Evolutionary conservation across 1,140 invertebrate species (phyloP).

Genomic region (Drosophila bifasciata): DNA sequence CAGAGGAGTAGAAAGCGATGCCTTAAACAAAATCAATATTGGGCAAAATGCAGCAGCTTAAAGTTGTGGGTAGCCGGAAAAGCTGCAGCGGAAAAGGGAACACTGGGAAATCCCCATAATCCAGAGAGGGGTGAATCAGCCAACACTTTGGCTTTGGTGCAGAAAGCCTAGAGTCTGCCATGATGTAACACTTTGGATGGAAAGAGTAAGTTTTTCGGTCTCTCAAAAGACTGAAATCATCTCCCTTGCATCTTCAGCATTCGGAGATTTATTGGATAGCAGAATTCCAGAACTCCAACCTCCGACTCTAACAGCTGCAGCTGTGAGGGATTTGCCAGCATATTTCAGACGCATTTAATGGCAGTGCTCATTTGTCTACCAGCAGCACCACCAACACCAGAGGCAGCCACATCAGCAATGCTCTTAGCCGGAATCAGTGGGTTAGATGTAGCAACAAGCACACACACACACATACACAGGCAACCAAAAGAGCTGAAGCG

Average conservation of each 20-base stretch:
- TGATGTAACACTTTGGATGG: slow-evolving; percentile 38
- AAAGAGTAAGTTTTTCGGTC: slow-evolving; percentile 1
- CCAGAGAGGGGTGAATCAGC: too few relatives aligned
- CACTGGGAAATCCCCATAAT: too few relatives aligned
- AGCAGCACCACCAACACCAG: slow-evolving; percentile 18
- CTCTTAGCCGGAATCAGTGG: slow-evolving; percentile 43
- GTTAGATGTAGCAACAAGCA: slow-evolving; percentile 34
- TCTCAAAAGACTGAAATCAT: slow-evolving; percentile 25
- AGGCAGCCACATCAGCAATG: slow-evolving; percentile 18
- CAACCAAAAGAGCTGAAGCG: slow-evolving; percentile 19
- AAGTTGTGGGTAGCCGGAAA: too few relatives aligned
- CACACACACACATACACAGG: too few relatives aligned
- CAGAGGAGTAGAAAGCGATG: background rate
- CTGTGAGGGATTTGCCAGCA: slow-evolving; percentile 75
- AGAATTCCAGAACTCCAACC: slow-evolving; percentile 21
- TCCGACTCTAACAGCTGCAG: slow-evolving; percentile 10
- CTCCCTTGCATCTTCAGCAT: slow-evolving; percentile 30
- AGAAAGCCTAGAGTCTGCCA: slow-evolving; percentile 23
- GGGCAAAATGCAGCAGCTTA: too few relatives aligned
- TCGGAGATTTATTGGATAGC: slow-evolving; percentile 64
- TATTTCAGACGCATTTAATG: slow-evolving; percentile 78
- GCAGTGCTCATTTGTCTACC: slow-evolving; percentile 75
- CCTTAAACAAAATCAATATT: slow-evolving; percentile 9
- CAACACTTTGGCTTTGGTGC: too few relatives aligned
- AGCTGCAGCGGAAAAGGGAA: too few relatives aligned